phyloP scores from a whole-genome alignment of 2,888 invertebrate species.

The Euplagia quadripunctaria region DNA sequence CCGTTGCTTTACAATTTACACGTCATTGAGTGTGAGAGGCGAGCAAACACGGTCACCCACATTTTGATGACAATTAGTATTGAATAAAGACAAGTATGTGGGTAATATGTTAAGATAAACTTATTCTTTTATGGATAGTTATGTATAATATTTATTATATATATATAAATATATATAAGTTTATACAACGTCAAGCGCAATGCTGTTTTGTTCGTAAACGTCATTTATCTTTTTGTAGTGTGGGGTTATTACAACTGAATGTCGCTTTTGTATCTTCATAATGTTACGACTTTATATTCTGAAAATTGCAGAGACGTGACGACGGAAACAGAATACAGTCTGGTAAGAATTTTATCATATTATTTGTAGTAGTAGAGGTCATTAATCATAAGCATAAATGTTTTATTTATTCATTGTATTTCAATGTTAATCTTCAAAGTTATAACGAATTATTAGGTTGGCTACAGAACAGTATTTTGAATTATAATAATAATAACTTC shows the following conservation, averaged over 20 bases:
- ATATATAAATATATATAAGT: too few relatives aligned
- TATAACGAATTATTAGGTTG: neutral
- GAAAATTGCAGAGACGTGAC: neutral
- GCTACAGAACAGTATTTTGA: neutral
- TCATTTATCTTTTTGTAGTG: neutral
- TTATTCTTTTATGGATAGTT: neutral
- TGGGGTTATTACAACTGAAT: neutral
- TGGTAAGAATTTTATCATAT: neutral
- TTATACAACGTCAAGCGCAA: neutral
- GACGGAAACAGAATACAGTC: neutral
- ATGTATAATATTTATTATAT: too few relatives aligned
- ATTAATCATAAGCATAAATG: neutral
- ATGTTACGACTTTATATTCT: neutral
- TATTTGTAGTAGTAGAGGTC: neutral
- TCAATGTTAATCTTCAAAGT: neutral
- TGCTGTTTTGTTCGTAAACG: neutral
- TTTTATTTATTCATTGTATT: neutral
- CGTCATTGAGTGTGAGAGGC: conserved; percentile 19
- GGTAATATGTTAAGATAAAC: conserved; percentile 6
- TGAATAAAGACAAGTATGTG: conserved; percentile 3
- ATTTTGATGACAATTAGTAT: conserved; percentile 26
- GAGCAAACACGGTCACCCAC: conserved; percentile 46
- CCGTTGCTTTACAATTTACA: conserved; percentile 24
- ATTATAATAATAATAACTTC: neutral
- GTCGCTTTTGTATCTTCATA: neutral